Base-by-base conservation (phyloP, 2,888 invertebrate genomes). In the Nomada hirtipes region DNA sequence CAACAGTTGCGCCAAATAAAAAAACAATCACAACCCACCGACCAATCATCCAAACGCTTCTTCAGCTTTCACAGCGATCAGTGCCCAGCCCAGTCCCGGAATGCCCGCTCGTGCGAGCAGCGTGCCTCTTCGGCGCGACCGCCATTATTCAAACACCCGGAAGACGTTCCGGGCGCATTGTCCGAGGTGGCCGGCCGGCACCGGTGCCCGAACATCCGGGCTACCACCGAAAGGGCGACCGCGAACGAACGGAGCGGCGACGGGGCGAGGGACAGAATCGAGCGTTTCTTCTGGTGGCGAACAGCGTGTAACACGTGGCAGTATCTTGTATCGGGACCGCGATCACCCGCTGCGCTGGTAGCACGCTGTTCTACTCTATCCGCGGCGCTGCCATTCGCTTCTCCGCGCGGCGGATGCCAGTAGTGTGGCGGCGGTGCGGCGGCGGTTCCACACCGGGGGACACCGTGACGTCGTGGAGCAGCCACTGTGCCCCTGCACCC, bases 221-320 rank as follows among this genome's bases (percentile, higher is more conserved):
- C 80, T 80, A 80, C 67, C 79, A 72, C 79, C 79, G 76, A 84
- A 84, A 79, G 77, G 71, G 52, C 69, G 47, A 50, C 42, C 36
- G 71, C 53, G 76, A 60, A 69, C 52, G 57, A 70, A 63, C 59
- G 60, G 74, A 71, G 29, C 61, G 76, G 73, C 29, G 57, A 73
- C 68, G 74, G 53, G 20, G 53, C 29, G 29, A 55, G 42, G 69
- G 78, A 68, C 29, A 55, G 59, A n/a, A 57, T 44, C 60, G 77
- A 82, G 90, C 90, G 91, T 91, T 92, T 90, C 92, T 92, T 90
- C 91, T 92, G 92, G 93, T 93, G 93, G 93, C 92, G 92, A 93
- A 93, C 93, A 93, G 90, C 93, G 91, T 93, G 93, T 93, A 92
- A 93, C 93, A 93, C 93, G 93, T 93, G 92, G 92, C 92, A 90